A percentile compares a stretch with the other conserved stretches of the same genome.
phyloP scores from a whole-genome alignment of 2,113 vertebrate genomes.

The Dipodomys ordii region DNA sequence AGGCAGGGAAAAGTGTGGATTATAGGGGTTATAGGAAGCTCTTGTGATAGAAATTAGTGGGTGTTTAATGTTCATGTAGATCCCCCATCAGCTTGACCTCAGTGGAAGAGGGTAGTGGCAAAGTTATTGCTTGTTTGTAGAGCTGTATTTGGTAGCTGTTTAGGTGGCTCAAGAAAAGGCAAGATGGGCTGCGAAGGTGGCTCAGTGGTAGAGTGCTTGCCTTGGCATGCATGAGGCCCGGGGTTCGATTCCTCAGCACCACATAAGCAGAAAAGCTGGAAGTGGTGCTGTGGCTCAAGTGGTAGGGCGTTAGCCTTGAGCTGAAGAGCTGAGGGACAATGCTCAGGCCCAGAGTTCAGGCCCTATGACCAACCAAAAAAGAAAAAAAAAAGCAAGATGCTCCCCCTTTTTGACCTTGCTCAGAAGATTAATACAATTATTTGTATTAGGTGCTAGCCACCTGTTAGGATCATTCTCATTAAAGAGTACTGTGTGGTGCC shows the following conservation, averaged over 20 bases:
- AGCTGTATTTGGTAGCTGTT: constrained; percentile 42
- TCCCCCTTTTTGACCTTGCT: constrained; percentile 85
- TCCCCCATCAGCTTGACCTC: constrained; percentile 61
- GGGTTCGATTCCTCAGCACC: too few species aligned
- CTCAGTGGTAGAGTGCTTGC: too few species aligned
- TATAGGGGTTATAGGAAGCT: not conserved
- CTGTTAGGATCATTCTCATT: constrained; percentile 93
- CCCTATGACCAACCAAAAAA: too few species aligned
- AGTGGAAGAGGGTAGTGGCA: not conserved
- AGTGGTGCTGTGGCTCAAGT: too few species aligned
- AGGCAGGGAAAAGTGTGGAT: constrained; percentile 14
- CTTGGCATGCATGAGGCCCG: too few species aligned
- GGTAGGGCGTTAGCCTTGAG: too few species aligned
- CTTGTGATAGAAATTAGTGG: not conserved
- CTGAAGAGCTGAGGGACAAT: too few species aligned
- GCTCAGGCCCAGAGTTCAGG: too few species aligned
- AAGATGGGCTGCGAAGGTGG: too few species aligned
- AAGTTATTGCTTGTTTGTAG: constrained; percentile 60
- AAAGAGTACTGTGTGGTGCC: constrained; percentile 91
- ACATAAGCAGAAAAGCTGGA: too few species aligned
- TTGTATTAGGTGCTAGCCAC: constrained; percentile 89
- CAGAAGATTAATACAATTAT: constrained; percentile 90
- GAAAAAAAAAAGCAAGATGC: constrained; percentile 85
- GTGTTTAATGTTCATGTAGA: constrained; percentile 30
- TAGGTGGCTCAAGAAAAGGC: constrained; percentile 89